Percentiles rank a stretch among this genome's conserved stretches.
Conservation (phyloP, 2,797 vertebrate genomes). For the Ctenopoma multispine region DNA sequence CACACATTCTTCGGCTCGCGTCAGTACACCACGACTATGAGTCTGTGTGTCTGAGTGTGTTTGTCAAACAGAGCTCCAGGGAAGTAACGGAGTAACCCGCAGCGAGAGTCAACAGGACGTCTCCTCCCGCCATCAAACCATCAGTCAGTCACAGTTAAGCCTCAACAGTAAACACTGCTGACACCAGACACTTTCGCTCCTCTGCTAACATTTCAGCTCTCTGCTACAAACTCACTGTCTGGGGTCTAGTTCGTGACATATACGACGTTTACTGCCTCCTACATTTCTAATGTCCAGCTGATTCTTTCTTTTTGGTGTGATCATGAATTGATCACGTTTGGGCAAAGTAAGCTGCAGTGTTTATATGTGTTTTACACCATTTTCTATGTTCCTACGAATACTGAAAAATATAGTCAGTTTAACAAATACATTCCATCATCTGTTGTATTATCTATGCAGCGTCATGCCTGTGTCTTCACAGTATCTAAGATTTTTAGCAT, state of each 20-base stretch:
- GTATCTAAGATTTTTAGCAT: too few species aligned
- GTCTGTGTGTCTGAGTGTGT: slow-evolving; percentile 14
- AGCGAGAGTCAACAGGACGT: slow-evolving; percentile 64
- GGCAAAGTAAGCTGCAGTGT: too few species aligned
- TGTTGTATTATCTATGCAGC: too few species aligned
- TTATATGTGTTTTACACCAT: too few species aligned
- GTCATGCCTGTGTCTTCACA: too few species aligned
- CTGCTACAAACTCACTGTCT: background rate
- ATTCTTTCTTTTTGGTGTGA: too few species aligned
- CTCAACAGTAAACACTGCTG: slow-evolving; percentile 45
- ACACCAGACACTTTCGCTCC: slow-evolving; percentile 55
- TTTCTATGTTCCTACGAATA: too few species aligned
- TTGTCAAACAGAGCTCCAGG: slow-evolving; percentile 38
- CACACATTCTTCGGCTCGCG: slow-evolving; percentile 27
- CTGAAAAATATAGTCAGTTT: too few species aligned
- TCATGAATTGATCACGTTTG: too few species aligned
- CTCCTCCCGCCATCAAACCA: slow-evolving; percentile 43
- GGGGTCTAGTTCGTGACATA: background rate
- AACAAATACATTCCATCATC: too few species aligned
- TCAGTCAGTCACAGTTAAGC: slow-evolving; percentile 50
- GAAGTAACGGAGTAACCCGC: slow-evolving; percentile 34
- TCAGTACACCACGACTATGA: background rate
- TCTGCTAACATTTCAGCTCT: slow-evolving; percentile 44
- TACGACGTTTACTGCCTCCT: too few species aligned
- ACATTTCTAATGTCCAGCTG: too few species aligned